Evolutionary conservation across 2,888 invertebrate genomes (phyloP), one percentile per base, ranked within the genome.

Genomic region (Unio delphinus): DNA sequence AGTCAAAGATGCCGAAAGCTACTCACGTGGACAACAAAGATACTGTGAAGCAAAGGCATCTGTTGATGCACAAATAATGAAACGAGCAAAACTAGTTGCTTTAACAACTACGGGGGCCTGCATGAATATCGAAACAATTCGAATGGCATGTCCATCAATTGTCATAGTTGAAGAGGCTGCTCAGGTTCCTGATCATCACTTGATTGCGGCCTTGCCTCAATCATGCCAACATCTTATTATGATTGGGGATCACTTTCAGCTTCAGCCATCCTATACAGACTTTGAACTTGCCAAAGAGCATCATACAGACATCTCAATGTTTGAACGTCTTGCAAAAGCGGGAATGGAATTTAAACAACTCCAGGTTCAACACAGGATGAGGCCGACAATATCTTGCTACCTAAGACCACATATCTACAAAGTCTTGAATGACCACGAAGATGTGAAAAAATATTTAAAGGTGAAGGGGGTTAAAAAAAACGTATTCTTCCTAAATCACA

Each of bases 231-330:
- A 83, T 61, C 67, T 83, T 18, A 78, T 83, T 57, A 73, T 82
- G 70, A 70, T 87, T 92, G 93, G 95, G 63, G 95, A 95, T 89
- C 95, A 95, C 86, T 92, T 94, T 86, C 96, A 96, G 84, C 91
- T 96, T 0, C 91, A 93, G 55, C 95, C 95, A 0, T 92, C 92
- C 8, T 92, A 93, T 0, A 93, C 94, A 1, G 93, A 93, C 75
- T 94, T 93, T 87, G 91, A 91, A 60, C 89, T 95, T 65, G 61
- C 93, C 1, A 92, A 90, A 81, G 87, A 92, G 56, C 94, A 92
- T 84, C 92, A 94, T 61, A 87, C 95, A 70, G 94, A 95, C 73
- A 91, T 95, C 65, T 95, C 95, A 0, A 90, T 96, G 17, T 95
- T 95, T 89, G 95, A 95, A 84, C 92, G 95, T 4, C 92, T 95